Evolutionary conservation across 2,113 vertebrate genomes (phyloP).

Genomic region (Clinocottus analis): DNA sequence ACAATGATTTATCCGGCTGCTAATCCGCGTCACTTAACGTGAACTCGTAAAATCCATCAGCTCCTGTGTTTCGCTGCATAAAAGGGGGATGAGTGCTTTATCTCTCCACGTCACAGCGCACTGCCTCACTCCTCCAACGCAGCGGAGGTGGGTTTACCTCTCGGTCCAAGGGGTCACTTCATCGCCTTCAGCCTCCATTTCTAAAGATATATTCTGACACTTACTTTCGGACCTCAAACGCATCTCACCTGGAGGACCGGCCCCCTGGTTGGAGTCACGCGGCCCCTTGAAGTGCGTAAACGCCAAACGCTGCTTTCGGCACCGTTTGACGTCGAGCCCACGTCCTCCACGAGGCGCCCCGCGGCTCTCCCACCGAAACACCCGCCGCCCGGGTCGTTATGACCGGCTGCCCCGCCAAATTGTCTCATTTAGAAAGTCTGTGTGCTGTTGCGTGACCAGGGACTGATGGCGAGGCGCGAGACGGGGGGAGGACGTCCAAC

Average conservation of each 20-base stretch:
- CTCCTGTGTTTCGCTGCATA: conserved; percentile 24
- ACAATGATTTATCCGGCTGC: conserved; percentile 51
- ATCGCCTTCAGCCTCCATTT: conserved; percentile 33
- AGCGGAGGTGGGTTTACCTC: conserved; percentile 18
- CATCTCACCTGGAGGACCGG: conserved; percentile 30
- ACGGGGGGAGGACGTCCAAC: conserved; percentile 9
- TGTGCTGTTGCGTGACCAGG: conserved; percentile 45
- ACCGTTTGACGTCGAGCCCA: no score
- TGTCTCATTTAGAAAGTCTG: conserved; percentile 53
- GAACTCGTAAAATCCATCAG: conserved; percentile 41
- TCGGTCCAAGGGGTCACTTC: conserved; percentile 46
- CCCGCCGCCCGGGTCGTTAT: conserved; percentile 44
- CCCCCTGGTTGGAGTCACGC: conserved; percentile 35
- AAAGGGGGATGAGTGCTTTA: conserved; percentile 40
- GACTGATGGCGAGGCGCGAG: conserved; percentile 9
- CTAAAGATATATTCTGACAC: conserved; percentile 52
- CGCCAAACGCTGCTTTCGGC: no score
- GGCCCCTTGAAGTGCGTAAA: conserved; percentile 15
- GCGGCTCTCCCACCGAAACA: conserved; percentile 25
- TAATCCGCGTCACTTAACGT: conserved; percentile 63
- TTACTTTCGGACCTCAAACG: conserved; percentile 43
- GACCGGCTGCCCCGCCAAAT: conserved; percentile 51
- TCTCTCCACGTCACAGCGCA: no score
- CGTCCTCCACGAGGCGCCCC: no score
- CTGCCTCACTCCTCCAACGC: no score